Base-by-base conservation (phyloP, 2,888 invertebrate genomes). In the Stenodema calcarata region DNA sequence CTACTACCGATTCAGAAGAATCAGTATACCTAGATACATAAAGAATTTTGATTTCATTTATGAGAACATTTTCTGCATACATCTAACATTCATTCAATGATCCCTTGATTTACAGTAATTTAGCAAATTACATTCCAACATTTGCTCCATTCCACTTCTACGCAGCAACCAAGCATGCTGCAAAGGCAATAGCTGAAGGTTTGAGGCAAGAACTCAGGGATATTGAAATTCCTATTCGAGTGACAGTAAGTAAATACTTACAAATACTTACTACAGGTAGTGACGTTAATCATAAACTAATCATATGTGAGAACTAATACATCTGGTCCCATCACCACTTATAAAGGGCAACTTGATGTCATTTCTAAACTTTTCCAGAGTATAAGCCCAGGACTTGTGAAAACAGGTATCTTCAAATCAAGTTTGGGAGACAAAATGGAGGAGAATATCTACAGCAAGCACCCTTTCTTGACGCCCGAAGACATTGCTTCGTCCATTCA, bases 121-220 rank as follows among this genome's bases (percentile, higher is more conserved):
- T 88, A 47, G 89, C 89, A 0, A 87, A 89, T 73, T 86, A 85
- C 82, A 89, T 89, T 11, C 89, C 89, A 11, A 69, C 87, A 16
- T 89, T 88, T 18, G 88, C 87, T 12, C 88, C 89, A 0, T 89
- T 89, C 23, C 89, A 89, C 81, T 89, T 92, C 89, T 92, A 92
- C 89, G 89, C 91, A 9, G 92, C 91, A 0, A 91, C 92, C 7
- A 92, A 92, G 89, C 91, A 90, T 88, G 91, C 91, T 14, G 91
- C 92, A 1, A 90, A 90, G 41, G 91, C 92, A 1, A 88, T 92
- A 1, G 90, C 91, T 0, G 91, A 92, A 88, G 92, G 92, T 9
- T 89, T 92, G 9, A 89, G 92, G 28, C 90, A 90, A 86, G 92
- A 92, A 89, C 89, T 92, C 12, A 88, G 88, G 42, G 89, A 89